phyloP scores from a whole-genome alignment of 2,888 invertebrate species.

The Microplitis manilae region DNA sequence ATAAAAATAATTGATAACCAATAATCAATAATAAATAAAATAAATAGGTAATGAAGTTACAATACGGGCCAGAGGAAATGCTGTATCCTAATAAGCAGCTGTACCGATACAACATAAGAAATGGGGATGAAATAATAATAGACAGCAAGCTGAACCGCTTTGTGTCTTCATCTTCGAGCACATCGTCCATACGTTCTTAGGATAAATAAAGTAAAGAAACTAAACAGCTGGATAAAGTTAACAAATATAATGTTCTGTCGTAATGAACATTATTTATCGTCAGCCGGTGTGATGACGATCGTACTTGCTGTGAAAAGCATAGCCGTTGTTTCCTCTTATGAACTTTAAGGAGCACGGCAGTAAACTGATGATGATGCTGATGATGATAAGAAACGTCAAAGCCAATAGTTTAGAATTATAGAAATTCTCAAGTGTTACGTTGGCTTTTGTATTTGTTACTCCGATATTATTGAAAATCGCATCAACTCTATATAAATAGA shows the following conservation, averaged over 20 bases:
- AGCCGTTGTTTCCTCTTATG: neutral
- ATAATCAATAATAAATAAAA: conserved; percentile 1
- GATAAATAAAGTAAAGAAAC: conserved; percentile 48
- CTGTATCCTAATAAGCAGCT: conserved; percentile 89
- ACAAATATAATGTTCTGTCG: neutral
- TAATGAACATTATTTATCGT: neutral
- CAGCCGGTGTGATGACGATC: neutral
- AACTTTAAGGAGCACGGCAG: neutral
- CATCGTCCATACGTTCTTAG: conserved; percentile 67
- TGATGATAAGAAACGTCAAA: neutral
- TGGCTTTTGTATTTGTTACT: conserved; percentile 10
- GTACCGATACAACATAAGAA: conserved; percentile 91
- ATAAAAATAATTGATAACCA: neutral
- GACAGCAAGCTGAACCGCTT: conserved; percentile 82
- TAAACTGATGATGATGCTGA: neutral
- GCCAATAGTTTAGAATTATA: conserved; percentile 5
- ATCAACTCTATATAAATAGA: neutral
- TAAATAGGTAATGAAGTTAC: conserved; percentile 71
- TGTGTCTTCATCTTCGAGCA: conserved; percentile 61
- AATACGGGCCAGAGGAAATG: conserved; percentile 88
- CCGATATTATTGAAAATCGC: neutral
- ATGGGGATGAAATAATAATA: conserved; percentile 92
- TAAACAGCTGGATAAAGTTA: neutral
- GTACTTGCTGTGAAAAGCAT: conserved; percentile 1
- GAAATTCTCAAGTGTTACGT: neutral